Percentiles rank a stretch among this genome's conserved stretches.
phyloP scores from a whole-genome alignment of 1,140 invertebrate species.

The Tetramorium alpestre region DNA sequence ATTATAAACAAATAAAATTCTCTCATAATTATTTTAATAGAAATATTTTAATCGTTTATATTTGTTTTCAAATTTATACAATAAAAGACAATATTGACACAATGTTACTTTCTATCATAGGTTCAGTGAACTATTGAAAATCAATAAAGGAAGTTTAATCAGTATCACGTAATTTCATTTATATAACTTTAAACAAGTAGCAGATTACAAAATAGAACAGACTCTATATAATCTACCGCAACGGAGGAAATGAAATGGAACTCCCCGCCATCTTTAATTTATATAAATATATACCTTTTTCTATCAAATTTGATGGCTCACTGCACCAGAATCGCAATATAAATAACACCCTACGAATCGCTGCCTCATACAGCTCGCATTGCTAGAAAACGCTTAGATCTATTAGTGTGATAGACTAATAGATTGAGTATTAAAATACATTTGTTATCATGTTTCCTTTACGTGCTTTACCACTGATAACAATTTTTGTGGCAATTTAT shows the following conservation, averaged over 20 bases:
- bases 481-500: constrained; percentile 32
- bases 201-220: constrained; percentile 24
- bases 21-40: neutral
- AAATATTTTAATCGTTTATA: constrained; percentile 15
- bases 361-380: neutral
- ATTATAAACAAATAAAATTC: neutral
- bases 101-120: constrained; percentile 20
- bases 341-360: constrained; percentile 28
- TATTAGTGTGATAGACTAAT: constrained; percentile 14
- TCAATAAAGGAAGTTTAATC: constrained; percentile 37
- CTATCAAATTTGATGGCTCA: constrained; percentile 12
- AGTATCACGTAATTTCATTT: constrained; percentile 37
- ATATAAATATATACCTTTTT: constrained; percentile 32
- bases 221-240: neutral
- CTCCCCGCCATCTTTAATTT: constrained; percentile 27
- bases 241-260: constrained; percentile 43
- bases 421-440: constrained; percentile 13
- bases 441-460: constrained; percentile 24
- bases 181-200: constrained; percentile 52
- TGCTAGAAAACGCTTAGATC: constrained; percentile 23
- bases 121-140: constrained; percentile 31
- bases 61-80: constrained; percentile 31
- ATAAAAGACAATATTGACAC: constrained; percentile 45
- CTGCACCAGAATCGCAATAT: constrained; percentile 38
- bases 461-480: constrained; percentile 13